Evolutionary conservation across 2,888 invertebrate genomes (phyloP).

Genomic region (Hydrotaea diabolus): DNA sequence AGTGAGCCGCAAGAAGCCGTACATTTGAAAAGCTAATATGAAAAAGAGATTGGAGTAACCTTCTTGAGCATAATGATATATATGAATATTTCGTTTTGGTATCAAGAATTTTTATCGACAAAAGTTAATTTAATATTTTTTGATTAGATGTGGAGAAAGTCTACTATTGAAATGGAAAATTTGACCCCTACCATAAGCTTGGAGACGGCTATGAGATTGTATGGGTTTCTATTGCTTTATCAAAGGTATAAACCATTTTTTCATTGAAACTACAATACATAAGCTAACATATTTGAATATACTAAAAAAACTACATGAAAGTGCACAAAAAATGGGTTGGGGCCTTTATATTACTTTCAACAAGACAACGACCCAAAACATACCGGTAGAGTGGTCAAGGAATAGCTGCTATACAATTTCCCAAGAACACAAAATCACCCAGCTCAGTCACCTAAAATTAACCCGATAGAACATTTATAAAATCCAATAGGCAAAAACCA

Average conservation of each 20-base stretch:
- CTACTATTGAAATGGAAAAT: too few species aligned
- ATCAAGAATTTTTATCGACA: neutral
- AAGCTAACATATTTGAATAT: too few species aligned
- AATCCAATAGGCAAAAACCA: too few species aligned
- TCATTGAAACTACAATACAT: slow-evolving; percentile 32
- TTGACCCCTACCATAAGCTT: too few species aligned
- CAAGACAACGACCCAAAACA: slow-evolving; percentile 24
- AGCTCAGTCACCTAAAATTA: slow-evolving; percentile 35
- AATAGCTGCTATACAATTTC: neutral
- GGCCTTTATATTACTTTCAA: slow-evolving; percentile 29
- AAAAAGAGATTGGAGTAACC: slow-evolving; percentile 12
- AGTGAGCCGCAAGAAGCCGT: slow-evolving; percentile 34
- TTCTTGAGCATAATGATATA: slow-evolving; percentile 24
- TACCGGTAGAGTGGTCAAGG: neutral
- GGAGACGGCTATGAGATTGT: too few species aligned
- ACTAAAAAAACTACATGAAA: slow-evolving; percentile 42
- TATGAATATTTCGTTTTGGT: neutral
- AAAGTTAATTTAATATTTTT: too few species aligned
- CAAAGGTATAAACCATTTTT: slow-evolving; percentile 25
- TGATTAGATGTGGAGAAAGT: too few species aligned
- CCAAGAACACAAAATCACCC: neutral
- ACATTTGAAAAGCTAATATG: slow-evolving; percentile 30
- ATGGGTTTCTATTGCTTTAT: slow-evolving; percentile 25
- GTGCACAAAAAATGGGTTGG: slow-evolving; percentile 26
- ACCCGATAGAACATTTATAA: too few species aligned